These are phyloP conservation scores for Cynoglossus semilaevis DNA, from an alignment of 2,113 vertebrate genomes.

Conservation along the genomic window DNA sequence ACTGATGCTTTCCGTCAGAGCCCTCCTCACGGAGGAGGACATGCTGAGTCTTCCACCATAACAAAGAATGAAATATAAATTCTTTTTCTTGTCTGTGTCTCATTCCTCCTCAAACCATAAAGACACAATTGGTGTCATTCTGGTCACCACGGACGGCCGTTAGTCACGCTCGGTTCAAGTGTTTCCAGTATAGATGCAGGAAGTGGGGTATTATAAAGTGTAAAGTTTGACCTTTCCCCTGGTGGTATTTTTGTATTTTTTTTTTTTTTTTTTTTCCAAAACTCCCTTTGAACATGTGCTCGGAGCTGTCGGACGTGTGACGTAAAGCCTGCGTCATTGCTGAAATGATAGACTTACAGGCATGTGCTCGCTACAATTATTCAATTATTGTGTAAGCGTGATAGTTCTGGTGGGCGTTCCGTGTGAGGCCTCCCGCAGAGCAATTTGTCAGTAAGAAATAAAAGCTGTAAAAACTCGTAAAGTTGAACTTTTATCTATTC, in stretches of 20 bases:
- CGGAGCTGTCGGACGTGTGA: slow-evolving; percentile 38
- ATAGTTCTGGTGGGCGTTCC: too few relatives aligned
- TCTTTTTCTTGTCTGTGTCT: slow-evolving; percentile 10
- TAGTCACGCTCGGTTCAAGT: slow-evolving; percentile 14
- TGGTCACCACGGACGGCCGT: not conserved
- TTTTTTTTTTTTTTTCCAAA: too few relatives aligned
- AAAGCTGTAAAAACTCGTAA: not conserved
- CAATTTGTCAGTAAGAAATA: not conserved
- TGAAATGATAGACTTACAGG: slow-evolving; percentile 11
- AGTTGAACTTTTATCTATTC: not conserved
- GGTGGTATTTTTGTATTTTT: slow-evolving; percentile 13
- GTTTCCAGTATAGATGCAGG: slow-evolving; percentile 12
- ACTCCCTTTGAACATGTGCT: slow-evolving; percentile 19
- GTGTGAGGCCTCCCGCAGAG: not conserved
- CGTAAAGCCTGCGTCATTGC: slow-evolving; percentile 23
- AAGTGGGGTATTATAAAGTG: slow-evolving; percentile 6
- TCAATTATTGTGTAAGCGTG: not conserved
- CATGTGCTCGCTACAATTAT: slow-evolving; percentile 5
- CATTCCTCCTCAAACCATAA: slow-evolving; percentile 7
- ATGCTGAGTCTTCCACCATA: slow-evolving; percentile 15
- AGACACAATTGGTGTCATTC: slow-evolving; percentile 9
- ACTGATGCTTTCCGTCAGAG: not conserved
- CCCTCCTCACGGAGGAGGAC: slow-evolving; percentile 4
- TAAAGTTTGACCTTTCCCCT: slow-evolving; percentile 4
- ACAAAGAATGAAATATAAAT: slow-evolving; percentile 1